These are phyloP conservation scores for Netelia melanura DNA, from an alignment of 2,888 invertebrate genomes.

Conservation along the genomic window DNA sequence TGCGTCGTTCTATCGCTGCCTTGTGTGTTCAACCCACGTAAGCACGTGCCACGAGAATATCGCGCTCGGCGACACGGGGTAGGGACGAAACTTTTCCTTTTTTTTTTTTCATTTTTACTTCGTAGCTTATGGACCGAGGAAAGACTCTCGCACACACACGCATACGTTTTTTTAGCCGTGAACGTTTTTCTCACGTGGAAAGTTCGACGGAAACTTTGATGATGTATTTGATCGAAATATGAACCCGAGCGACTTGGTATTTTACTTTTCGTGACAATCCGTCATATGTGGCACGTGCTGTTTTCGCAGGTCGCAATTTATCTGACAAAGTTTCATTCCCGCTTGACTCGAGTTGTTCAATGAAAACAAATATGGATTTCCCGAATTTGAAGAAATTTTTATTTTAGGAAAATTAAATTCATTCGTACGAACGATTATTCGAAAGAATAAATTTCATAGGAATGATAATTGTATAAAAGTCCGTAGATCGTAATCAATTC, in stretches of 20 bases:
- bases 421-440: neutral
- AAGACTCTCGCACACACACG: neutral
- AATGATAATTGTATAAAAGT: no score
- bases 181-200: conserved; percentile 21
- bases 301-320: neutral
- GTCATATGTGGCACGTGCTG: conserved; percentile 7
- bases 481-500: no score
- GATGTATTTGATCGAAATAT: conserved; percentile 54
- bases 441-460: no score
- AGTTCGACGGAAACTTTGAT: conserved; percentile 35
- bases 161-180: conserved; percentile 2
- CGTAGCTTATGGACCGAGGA: conserved; percentile 35
- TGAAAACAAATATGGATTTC: neutral
- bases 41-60: conserved; percentile 64
- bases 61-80: conserved; percentile 20
- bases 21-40: conserved; percentile 57
- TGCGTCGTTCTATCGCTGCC: conserved; percentile 31
- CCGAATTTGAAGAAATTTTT: no score
- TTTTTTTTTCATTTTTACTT: conserved; percentile 13
- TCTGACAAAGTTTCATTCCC: neutral
- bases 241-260: conserved; percentile 3
- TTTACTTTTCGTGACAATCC: conserved; percentile 19
- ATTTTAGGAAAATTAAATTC: neutral
- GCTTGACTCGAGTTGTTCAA: neutral
- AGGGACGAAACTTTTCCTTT: conserved; percentile 50